These are phyloP conservation scores for Catharus bicknelli DNA, from an alignment of 2,113 vertebrate genomes.

Conservation along the genomic window DNA sequence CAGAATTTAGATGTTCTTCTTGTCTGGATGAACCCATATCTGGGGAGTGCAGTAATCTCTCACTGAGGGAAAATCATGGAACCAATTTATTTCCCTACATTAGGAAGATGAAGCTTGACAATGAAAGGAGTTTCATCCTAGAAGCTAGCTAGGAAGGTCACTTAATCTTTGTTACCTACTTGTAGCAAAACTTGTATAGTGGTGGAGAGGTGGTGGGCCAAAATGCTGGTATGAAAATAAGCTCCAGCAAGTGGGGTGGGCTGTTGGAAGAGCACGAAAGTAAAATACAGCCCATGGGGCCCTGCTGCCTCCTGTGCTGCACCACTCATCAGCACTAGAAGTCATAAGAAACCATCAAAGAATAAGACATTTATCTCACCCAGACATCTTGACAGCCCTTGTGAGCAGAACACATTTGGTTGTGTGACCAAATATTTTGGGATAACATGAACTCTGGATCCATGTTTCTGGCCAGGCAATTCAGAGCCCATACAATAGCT, in stretches of 20 bases:
- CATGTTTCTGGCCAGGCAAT: neutral
- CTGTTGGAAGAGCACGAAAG: neutral
- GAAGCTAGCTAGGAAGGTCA: neutral
- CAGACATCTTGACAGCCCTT: neutral
- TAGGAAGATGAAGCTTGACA: neutral
- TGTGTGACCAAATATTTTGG: constrained; percentile 35
- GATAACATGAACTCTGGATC: constrained; percentile 24
- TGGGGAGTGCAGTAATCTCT: neutral
- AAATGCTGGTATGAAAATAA: neutral
- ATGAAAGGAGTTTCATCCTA: neutral
- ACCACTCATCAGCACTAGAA: neutral
- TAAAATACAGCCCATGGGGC: neutral
- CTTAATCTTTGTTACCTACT: neutral
- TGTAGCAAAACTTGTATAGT: neutral
- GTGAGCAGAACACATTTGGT: neutral
- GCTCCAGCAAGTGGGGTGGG: neutral
- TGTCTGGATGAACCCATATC: neutral
- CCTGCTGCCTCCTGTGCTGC: neutral
- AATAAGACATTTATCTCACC: neutral
- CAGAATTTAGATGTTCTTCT: neutral
- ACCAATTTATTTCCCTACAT: neutral
- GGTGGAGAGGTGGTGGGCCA: neutral
- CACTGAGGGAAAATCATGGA: neutral
- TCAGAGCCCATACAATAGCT: neutral
- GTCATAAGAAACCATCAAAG: neutral